Evolutionary conservation across 2,113 vertebrate species (phyloP).

Genomic region (Lasiurus borealis): DNA sequence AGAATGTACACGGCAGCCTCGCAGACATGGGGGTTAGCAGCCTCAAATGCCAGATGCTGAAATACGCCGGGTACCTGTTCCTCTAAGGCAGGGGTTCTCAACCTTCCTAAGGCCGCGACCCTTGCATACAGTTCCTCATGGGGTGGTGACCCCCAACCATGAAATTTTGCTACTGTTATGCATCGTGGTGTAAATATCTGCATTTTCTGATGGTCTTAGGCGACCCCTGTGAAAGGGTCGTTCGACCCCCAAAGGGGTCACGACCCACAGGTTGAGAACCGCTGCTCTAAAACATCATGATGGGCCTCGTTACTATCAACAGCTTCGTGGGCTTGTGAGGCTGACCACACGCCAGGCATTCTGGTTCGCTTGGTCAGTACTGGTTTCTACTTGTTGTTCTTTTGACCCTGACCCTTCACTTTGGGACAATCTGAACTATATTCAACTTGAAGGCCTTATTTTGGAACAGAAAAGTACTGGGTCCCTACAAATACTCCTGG

Average conservation of each 20-base stretch:
- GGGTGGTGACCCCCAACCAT: no score
- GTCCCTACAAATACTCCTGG: conserved; percentile 24
- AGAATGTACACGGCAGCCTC: conserved; percentile 34
- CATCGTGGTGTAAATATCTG: no score
- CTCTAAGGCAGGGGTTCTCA: not conserved
- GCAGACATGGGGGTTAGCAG: not conserved
- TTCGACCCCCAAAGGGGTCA: no score
- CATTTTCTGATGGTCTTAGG: no score
- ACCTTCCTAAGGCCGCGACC: no score
- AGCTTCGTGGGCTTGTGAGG: rapidly evolving
- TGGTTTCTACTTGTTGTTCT: not conserved
- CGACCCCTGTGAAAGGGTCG: no score
- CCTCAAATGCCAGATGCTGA: not conserved
- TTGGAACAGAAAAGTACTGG: not conserved
- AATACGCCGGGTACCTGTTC: not conserved
- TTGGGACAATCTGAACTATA: not conserved
- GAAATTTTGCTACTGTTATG: no score
- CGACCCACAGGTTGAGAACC: no score
- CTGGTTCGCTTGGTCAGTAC: not conserved
- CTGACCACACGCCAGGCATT: not conserved
- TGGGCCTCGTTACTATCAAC: not conserved
- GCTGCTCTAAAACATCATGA: no score
- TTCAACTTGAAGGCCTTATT: conserved; percentile 43
- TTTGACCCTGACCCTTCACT: not conserved
- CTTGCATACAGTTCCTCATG: no score